phyloP scores from a whole-genome alignment of 2,113 vertebrate species.

The Turdus rufiventris region DNA sequence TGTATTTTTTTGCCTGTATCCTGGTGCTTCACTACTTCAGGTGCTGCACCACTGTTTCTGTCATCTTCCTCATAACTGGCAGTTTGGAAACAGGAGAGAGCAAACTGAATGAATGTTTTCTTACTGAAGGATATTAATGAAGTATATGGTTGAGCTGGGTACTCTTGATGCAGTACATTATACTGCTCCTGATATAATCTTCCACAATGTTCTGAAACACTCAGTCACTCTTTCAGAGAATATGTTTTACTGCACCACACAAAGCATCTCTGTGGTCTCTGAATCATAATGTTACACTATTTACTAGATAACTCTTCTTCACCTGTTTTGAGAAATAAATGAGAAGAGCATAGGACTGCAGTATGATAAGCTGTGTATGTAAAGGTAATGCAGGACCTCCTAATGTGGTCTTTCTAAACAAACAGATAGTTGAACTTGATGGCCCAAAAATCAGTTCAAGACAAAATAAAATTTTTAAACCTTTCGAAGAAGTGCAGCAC shows the following conservation, averaged over 20 bases:
- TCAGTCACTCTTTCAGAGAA: neutral
- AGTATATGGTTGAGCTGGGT: neutral
- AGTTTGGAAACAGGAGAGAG: neutral
- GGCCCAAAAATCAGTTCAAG: neutral
- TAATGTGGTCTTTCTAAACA: neutral
- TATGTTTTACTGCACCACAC: rapidly evolving
- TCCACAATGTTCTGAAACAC: neutral
- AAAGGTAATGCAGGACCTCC: neutral
- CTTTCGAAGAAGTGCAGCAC: neutral
- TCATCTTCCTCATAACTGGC: neutral
- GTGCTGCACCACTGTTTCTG: neutral
- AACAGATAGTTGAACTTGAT: rapidly evolving
- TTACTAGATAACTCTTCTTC: neutral
- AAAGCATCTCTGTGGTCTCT: neutral
- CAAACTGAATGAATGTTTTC: neutral
- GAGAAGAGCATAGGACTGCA: neutral
- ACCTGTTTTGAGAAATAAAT: rapidly evolving
- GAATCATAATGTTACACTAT: neutral
- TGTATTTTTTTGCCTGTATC: neutral
- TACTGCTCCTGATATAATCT: neutral
- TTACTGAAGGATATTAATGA: neutral
- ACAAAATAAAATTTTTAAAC: neutral
- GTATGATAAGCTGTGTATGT: rapidly evolving
- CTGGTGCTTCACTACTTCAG: neutral
- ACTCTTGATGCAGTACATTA: neutral